These are phyloP conservation scores for Synergus gifuensis DNA, from an alignment of 2,888 invertebrate genomes.

Conservation along the genomic window DNA sequence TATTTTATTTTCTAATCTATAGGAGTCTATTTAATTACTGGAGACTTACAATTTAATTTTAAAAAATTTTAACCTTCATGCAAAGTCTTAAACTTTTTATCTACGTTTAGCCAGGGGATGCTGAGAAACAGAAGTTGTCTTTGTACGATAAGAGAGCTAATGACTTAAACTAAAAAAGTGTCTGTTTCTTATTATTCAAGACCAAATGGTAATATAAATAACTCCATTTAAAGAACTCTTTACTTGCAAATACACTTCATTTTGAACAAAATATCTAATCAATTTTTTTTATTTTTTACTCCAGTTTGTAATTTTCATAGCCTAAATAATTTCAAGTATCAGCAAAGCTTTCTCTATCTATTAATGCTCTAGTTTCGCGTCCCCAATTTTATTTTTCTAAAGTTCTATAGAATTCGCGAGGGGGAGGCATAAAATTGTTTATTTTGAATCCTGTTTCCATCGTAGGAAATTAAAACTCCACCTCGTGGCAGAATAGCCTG, in stretches of 20 bases:
- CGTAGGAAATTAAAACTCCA: constrained; percentile 39
- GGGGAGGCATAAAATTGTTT: background rate
- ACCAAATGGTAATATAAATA: background rate
- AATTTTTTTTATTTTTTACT: no score
- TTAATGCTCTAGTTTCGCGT: background rate
- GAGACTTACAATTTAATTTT: no score
- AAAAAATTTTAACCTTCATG: background rate
- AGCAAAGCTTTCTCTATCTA: background rate
- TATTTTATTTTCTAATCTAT: no score
- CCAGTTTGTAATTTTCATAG: no score
- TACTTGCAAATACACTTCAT: background rate
- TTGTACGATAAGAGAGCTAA: background rate
- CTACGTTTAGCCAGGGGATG: background rate
- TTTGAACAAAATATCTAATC: background rate
- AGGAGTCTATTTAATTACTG: no score
- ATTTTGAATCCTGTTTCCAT: constrained; percentile 17
- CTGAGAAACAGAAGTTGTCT: background rate
- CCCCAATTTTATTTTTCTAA: background rate
- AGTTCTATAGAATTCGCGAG: background rate
- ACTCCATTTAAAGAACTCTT: background rate
- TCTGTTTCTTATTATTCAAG: constrained; percentile 1
- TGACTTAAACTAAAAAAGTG: background rate
- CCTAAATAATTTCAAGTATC: background rate
- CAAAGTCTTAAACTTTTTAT: background rate
- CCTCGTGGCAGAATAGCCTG: constrained; percentile 21